These are phyloP conservation scores for Chanos chanos DNA, from an alignment of 2,797 vertebrate species.

Conservation along the genomic window DNA sequence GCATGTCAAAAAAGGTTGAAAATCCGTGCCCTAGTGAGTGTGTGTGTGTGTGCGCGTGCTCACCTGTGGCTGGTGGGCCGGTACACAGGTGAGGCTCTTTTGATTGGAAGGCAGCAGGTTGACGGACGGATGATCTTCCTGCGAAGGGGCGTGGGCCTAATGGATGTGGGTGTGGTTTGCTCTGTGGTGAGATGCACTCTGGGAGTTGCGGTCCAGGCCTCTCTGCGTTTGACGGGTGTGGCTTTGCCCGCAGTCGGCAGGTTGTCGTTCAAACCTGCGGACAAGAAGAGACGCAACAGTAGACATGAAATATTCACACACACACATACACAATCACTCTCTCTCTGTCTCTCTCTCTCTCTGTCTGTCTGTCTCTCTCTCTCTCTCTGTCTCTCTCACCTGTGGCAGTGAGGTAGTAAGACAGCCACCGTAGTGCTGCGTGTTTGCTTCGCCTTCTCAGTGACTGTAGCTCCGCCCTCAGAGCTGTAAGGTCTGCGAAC, in stretches of 20 bases:
- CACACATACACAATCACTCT: not conserved
- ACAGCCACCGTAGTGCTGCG: not conserved
- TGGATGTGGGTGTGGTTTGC: not conserved
- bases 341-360: no score
- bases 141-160: not conserved
- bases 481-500: not conserved
- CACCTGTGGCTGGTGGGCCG: not conserved
- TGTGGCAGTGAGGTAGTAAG: no score
- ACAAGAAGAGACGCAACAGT: not conserved
- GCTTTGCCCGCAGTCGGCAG: not conserved
- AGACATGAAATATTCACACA: not conserved
- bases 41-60: no score
- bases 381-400: not conserved
- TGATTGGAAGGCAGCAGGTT: not conserved
- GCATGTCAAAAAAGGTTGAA: no score
- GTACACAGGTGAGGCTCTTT: not conserved
- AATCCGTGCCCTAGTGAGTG: no score
- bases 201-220: not conserved
- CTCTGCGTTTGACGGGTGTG: not conserved
- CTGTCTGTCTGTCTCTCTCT: not conserved
- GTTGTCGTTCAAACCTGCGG: not conserved
- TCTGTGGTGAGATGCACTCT: not conserved
- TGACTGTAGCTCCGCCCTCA: not conserved
- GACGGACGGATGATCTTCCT: not conserved
- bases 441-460: slow-evolving; percentile 4